Evolutionary conservation across 2,797 vertebrate genomes (phyloP).

Genomic region (Halcyon chelicuti): DNA sequence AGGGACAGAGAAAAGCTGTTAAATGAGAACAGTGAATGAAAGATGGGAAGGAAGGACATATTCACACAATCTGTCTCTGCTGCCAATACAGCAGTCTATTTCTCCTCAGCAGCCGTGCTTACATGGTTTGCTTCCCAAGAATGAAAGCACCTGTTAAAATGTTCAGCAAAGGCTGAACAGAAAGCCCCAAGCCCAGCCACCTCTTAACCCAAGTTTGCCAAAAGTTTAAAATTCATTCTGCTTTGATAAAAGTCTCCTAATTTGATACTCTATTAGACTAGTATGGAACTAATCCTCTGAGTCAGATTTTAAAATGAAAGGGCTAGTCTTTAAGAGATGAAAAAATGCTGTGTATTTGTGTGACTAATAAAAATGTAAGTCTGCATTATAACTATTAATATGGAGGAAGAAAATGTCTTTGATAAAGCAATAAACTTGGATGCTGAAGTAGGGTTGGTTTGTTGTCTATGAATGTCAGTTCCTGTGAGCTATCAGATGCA

Average conservation of each 20-base stretch:
- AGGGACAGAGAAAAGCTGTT: neutral
- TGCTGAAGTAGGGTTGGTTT: neutral
- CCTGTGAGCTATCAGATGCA: constrained; percentile 14
- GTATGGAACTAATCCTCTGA: neutral
- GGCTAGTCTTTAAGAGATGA: neutral
- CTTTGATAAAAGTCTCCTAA: neutral
- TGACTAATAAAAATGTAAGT: neutral
- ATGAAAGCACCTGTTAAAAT: neutral
- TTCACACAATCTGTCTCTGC: neutral
- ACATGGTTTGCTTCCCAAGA: neutral
- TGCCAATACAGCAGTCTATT: neutral
- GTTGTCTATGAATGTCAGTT: neutral
- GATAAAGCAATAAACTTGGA: neutral
- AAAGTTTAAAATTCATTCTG: neutral
- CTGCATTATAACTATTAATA: neutral
- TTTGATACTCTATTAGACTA: neutral
- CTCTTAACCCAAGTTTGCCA: neutral
- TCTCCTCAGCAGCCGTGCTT: neutral
- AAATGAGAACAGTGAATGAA: neutral
- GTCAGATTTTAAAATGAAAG: constrained; percentile 26
- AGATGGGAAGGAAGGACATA: neutral
- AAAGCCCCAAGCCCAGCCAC: neutral
- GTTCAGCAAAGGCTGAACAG: neutral
- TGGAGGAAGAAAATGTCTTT: neutral
- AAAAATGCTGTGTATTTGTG: neutral